phyloP scores from a whole-genome alignment of 1,140 invertebrate species.

The Philopotamus ludificatus region DNA sequence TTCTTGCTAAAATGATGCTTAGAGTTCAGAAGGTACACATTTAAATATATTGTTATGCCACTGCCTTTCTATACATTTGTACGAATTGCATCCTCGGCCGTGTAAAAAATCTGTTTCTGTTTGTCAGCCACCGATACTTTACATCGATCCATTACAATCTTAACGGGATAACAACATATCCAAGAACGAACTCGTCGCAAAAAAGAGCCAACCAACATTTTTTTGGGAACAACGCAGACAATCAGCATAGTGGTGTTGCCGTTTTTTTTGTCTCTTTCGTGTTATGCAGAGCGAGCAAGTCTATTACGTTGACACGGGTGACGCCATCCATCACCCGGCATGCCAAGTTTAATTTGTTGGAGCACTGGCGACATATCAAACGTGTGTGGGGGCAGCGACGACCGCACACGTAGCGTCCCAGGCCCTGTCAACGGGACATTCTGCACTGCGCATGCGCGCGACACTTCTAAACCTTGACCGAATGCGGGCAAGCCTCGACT shows the following conservation, averaged over 20 bases:
- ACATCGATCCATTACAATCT: neutral
- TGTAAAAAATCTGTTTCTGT: too few relatives aligned
- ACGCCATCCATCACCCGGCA: slow-evolving; percentile 16
- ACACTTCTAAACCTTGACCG: too few relatives aligned
- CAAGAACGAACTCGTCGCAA: neutral
- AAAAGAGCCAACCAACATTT: neutral
- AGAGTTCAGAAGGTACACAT: too few relatives aligned
- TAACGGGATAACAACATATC: neutral
- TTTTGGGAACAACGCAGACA: neutral
- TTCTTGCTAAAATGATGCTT: too few relatives aligned
- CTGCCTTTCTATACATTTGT: too few relatives aligned
- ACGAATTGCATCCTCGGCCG: too few relatives aligned
- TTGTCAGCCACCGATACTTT: too few relatives aligned
- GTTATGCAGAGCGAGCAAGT: too few relatives aligned
- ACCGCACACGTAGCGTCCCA: slow-evolving; percentile 16
- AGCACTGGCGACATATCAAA: neutral
- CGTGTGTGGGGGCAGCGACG: neutral
- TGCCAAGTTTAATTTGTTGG: slow-evolving; percentile 2
- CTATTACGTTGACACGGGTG: slow-evolving; percentile 3
- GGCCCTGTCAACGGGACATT: neutral
- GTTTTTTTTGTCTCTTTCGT: neutral
- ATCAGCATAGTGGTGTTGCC: neutral
- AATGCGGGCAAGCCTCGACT: too few relatives aligned
- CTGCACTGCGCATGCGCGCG: too few relatives aligned
- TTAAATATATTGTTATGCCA: too few relatives aligned